Evolutionary conservation across 2,113 vertebrate species (phyloP).

Genomic region (Pogonocichla stellata): DNA sequence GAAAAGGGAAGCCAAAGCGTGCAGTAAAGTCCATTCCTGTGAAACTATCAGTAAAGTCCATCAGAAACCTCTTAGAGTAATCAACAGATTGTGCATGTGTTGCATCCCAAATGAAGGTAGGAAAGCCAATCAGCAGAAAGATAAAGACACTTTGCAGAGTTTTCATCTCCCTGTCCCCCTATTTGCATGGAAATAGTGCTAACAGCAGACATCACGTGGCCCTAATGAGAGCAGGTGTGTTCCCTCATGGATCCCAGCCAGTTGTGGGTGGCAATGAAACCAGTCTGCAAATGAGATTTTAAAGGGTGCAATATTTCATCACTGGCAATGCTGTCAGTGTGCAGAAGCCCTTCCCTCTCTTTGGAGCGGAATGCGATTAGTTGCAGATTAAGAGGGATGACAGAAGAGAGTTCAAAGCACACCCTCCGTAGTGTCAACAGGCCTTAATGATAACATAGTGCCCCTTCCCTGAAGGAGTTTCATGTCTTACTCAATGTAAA

Average conservation of each 20-base stretch:
- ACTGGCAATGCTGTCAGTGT: slow-evolving; percentile 58
- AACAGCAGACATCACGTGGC: slow-evolving; percentile 56
- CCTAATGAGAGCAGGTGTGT: slow-evolving; percentile 69
- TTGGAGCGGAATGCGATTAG: slow-evolving; percentile 72
- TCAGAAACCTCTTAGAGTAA: slow-evolving; percentile 33
- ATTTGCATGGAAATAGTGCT: slow-evolving; percentile 76
- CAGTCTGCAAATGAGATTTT: slow-evolving; percentile 85
- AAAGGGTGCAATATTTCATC: slow-evolving; percentile 84
- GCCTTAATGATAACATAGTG: slow-evolving; percentile 78
- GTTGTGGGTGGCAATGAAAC: slow-evolving; percentile 82
- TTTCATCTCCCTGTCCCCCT: slow-evolving; percentile 45
- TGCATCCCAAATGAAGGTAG: slow-evolving; percentile 49
- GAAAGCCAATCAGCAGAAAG: slow-evolving; percentile 50
- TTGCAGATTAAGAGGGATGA: slow-evolving; percentile 82
- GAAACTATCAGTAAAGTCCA: slow-evolving; percentile 32
- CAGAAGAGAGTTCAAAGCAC: slow-evolving; percentile 69
- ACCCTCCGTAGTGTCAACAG: slow-evolving; percentile 65
- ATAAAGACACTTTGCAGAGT: slow-evolving; percentile 57
- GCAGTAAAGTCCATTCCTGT: not conserved
- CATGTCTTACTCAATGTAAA: slow-evolving; percentile 78
- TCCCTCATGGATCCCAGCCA: slow-evolving; percentile 48
- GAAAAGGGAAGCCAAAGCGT: not conserved
- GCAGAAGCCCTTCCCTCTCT: slow-evolving; percentile 76
- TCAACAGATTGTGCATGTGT: slow-evolving; percentile 58
- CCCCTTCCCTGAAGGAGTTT: slow-evolving; percentile 68